Conservation (phyloP, 2,113 vertebrate genomes). For the Gadus macrocephalus region DNA sequence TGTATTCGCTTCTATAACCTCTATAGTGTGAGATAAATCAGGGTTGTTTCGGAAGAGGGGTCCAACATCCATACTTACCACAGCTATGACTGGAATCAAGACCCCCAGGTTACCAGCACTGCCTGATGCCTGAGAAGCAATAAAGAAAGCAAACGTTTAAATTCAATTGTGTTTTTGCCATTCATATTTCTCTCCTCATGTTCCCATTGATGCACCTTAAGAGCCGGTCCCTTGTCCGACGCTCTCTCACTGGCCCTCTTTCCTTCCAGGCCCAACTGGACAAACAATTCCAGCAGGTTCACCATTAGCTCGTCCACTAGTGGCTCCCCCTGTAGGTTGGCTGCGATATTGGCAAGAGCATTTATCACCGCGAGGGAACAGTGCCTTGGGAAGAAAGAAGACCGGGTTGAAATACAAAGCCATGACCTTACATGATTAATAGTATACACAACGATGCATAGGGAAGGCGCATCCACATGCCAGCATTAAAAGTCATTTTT, state of each 20-base stretch:
- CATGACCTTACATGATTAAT: too few species aligned
- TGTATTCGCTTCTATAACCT: slow-evolving; percentile 7
- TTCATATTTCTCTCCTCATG: not conserved
- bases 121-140: slow-evolving; percentile 83
- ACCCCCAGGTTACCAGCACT: slow-evolving; percentile 96
- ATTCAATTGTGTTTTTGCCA: not conserved
- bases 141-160: slow-evolving; percentile 8
- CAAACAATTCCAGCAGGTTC: slow-evolving; percentile 93
- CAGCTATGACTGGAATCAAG: slow-evolving; percentile 95
- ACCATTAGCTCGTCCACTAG: slow-evolving; percentile 92
- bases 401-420: not conserved
- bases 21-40: not conserved
- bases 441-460: too few species aligned
- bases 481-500: not conserved
- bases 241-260: slow-evolving; percentile 93
- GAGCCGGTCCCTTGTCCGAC: slow-evolving; percentile 88
- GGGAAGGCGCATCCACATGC: too few species aligned
- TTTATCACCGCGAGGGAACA: slow-evolving; percentile 96
- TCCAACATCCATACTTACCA: slow-evolving; percentile 76
- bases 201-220: slow-evolving; percentile 76
- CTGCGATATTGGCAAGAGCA: slow-evolving; percentile 92
- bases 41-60: not conserved
- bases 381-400: slow-evolving; percentile 71
- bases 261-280: slow-evolving; percentile 94
- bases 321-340: slow-evolving; percentile 91